Base-by-base conservation (phyloP, 2,797 vertebrate species). In the Argya squamiceps region DNA sequence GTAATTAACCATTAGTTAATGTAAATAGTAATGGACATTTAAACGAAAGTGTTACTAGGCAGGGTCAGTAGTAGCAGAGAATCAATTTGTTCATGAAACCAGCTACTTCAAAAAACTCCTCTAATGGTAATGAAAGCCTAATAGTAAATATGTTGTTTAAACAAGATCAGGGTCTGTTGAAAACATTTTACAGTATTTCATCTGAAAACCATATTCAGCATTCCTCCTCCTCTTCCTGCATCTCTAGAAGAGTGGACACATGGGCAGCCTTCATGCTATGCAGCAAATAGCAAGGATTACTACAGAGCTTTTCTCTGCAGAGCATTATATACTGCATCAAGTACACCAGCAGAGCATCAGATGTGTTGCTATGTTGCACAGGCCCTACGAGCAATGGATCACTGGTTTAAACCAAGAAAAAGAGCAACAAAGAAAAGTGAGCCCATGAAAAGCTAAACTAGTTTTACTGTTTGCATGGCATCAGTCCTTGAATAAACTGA, bases 1-100 rank as follows among this genome's bases (percentile, higher is more conserved):
- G 96, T 98, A 98, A 98, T 98, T 98, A 98, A 96, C 93, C 95
- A 94, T 98, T 98, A 97, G 95, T 98, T 98, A 97, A 97, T 95
- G 94, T 97, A 98, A 98, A 98, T 97, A 98, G 93, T 96, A 97
- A 97, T 96, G 96, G 97, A 96, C 44, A 75, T 96, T 97, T 97
- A 97, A 98, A 97, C 24, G 89, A 80, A 97, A 97, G 92, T 91
- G 95, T 95, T 96, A 93, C 92, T 84, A 95, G 90, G 86, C 89
- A 96, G 83, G 92, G 96, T 97, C 97, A 96, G 74, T 81, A 92
- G 91, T 88, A 96, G 95, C 89, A 91, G 83, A 84, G 90, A 95
- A 97, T 98, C 94, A 79, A 70, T 74, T 91, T 60, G 74, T 92
- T 94, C 94, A 92, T 39, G 71, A 85, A 89, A 95, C 37, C 55